A percentile compares a stretch with the other conserved stretches of the same genome.
Conservation (phyloP, 2,888 invertebrate species). For the Tiliacea aurago region DNA sequence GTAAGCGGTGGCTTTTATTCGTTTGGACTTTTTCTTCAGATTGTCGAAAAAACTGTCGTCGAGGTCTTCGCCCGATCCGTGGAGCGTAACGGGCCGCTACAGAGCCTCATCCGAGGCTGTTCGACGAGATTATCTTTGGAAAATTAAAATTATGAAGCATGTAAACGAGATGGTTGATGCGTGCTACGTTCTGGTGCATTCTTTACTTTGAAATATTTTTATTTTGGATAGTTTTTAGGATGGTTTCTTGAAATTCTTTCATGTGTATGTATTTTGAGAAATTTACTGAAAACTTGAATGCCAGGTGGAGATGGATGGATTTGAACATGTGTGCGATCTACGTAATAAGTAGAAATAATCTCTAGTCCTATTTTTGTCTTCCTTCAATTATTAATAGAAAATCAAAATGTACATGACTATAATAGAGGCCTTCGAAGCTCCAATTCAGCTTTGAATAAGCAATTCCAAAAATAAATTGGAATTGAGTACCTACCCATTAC, state of each 20-base stretch:
- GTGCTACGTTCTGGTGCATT: constrained; percentile 44
- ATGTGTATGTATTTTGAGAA: not conserved
- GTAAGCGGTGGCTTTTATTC: constrained; percentile 78
- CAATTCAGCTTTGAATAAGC: constrained; percentile 43
- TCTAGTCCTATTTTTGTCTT: not conserved
- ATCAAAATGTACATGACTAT: constrained; percentile 15
- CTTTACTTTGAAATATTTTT: constrained; percentile 39
- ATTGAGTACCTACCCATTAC: constrained; percentile 37
- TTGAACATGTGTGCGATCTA: not conserved
- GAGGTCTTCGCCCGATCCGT: constrained; percentile 76
- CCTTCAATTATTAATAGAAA: constrained; percentile 26
- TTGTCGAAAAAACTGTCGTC: constrained; percentile 79
- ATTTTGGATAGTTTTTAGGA: constrained; percentile 6
- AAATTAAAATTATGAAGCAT: constrained; percentile 63
- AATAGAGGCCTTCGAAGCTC: not conserved
- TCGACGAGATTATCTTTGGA: constrained; percentile 62
- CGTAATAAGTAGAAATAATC: not conserved
- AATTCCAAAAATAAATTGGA: constrained; percentile 63
- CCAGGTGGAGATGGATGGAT: not conserved
- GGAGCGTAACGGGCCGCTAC: constrained; percentile 74
- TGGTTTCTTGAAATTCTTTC: constrained; percentile 30
- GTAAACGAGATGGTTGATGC: constrained; percentile 40
- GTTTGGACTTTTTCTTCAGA: constrained; percentile 77
- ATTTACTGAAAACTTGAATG: not conserved
- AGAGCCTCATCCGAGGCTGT: constrained; percentile 51